Evolutionary conservation across 2,888 invertebrate species (phyloP).

Genomic region (Diplolepis rosae): DNA sequence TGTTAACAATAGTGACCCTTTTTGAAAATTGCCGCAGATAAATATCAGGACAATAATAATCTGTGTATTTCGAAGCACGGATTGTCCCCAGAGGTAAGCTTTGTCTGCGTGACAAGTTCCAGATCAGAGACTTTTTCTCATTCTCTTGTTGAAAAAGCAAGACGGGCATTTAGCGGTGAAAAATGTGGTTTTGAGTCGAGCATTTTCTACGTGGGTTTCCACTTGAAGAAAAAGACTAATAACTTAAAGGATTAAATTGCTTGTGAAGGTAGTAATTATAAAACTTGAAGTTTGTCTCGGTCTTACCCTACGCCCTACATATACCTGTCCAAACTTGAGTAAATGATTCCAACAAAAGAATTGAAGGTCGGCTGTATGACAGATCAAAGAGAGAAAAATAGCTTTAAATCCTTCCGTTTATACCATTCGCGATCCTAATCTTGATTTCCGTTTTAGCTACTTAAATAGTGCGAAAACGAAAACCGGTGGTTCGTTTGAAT

Average conservation of each 20-base stretch:
- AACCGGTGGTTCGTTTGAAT: background rate
- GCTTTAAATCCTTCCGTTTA: background rate
- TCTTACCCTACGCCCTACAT: no score
- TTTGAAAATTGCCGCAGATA: conserved; percentile 60
- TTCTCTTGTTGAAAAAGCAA: conserved; percentile 38
- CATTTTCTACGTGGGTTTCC: no score
- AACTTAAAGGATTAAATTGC: background rate
- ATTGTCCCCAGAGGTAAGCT: conserved; percentile 22
- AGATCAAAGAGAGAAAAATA: background rate
- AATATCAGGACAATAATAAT: conserved; percentile 67
- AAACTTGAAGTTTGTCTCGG: background rate
- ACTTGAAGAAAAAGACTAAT: background rate
- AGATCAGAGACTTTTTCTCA: conserved; percentile 15
- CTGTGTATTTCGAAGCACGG: conserved; percentile 51
- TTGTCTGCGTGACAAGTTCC: conserved; percentile 58
- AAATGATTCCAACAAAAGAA: no score
- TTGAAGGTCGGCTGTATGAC: no score
- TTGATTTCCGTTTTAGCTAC: no score
- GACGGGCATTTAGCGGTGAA: conserved; percentile 62
- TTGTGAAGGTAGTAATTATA: background rate
- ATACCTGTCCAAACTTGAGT: no score
- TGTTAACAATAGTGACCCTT: conserved; percentile 46
- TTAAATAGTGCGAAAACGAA: background rate
- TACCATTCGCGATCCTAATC: no score
- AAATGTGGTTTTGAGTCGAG: conserved; percentile 50